phyloP scores from a whole-genome alignment of 2,113 vertebrate genomes.

The Columba livia region DNA sequence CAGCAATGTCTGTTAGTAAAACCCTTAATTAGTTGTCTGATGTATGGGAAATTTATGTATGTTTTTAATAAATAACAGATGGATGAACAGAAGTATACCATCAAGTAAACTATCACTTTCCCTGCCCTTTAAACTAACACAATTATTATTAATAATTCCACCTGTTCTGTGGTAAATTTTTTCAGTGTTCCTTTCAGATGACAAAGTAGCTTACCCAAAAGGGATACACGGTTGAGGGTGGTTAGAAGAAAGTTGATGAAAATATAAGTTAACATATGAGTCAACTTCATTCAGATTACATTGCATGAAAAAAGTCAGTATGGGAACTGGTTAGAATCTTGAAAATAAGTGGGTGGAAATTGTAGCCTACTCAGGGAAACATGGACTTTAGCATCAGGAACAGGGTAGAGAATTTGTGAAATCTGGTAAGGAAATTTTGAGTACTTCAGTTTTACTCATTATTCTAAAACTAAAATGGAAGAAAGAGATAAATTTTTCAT shows the following conservation, averaged over 20 bases:
- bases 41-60: background rate
- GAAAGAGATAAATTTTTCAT: background rate
- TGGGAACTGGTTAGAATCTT: background rate
- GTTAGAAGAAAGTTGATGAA: background rate
- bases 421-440: background rate
- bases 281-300: background rate
- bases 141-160: background rate
- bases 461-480: background rate
- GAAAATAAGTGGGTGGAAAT: background rate
- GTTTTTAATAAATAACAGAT: background rate
- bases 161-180: background rate
- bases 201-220: background rate
- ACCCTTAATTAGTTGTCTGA: background rate
- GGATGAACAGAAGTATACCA: background rate
- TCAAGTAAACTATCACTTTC: background rate
- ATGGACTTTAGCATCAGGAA: background rate
- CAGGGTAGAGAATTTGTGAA: background rate
- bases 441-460: background rate
- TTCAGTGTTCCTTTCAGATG: background rate
- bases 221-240: background rate
- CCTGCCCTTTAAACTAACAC: background rate
- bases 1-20: background rate
- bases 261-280: background rate
- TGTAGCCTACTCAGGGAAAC: background rate
- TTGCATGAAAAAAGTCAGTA: background rate